Evolutionary conservation across 2,113 vertebrate species (phyloP), one percentile per base, ranked within the genome.

Genomic region (Leptodactylus fuscus): DNA sequence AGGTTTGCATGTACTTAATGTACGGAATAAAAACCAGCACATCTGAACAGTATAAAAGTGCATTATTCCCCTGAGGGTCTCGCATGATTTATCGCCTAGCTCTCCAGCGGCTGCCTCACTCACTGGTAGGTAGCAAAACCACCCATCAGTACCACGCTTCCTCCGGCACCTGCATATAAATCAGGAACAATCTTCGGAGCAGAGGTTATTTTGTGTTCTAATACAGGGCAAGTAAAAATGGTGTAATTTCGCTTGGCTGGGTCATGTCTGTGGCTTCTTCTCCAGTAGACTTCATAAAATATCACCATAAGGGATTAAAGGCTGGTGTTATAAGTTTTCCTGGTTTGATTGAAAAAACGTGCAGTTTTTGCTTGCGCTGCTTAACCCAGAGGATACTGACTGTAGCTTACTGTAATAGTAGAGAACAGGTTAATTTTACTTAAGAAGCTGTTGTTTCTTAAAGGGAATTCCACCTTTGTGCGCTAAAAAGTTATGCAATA

Each of bases 221-320:
- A 74, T 53, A n/a, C 32, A 20, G 27, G 48, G 67, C 67, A 82
- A 70, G 65, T 82, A 71, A 22, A 36, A 82, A 71, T 82, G 67
- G 67, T 71, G 65, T 71, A 82, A 82, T 82, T 69, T 49, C 65
- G 6, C 81, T 71, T 18, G 48, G 67, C 48, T 38, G 48, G 67
- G 81, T 82, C 67, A 73, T 34, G 24, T 71, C 81, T 79, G 76
- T 79, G 76, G 76, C 76, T 79, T 79, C 76, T 79, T 79, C 51
- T 82, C 32, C 65, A 4, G 62, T 51, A 82, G 67, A 82, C 32
- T 51, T 71, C 81, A 82, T 82, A 71, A 82, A 82, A 82, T 71
- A 82, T 71, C 81, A 70, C 65, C 81, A 69, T 13, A 69, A 82
- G 46, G 81, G 65, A 53, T 70, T 82, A 79, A 58, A 16, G 76